Evolutionary conservation across 2,797 vertebrate genomes (phyloP).

Genomic region (Huso huso): DNA sequence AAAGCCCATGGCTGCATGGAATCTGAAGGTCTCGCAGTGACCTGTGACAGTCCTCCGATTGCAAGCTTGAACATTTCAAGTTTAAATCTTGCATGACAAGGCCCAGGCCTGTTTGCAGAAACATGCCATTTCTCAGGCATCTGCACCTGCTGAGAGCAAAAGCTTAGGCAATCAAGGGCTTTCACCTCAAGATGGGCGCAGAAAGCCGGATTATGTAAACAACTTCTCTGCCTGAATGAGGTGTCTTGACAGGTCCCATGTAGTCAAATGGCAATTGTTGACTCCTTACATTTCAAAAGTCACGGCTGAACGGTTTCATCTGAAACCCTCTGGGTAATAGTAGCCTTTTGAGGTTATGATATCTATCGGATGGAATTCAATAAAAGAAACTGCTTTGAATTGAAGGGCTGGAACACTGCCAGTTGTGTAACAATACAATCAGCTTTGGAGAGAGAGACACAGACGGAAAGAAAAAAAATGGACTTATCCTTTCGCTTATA

Average conservation of each 20-base stretch:
- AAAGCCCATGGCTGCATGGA: constrained; percentile 21
- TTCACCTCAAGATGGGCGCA: constrained; percentile 22
- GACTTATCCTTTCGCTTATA: constrained; percentile 38
- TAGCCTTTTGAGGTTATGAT: constrained; percentile 74
- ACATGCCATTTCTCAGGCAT: constrained; percentile 14
- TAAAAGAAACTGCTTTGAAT: constrained; percentile 64
- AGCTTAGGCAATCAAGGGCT: constrained; percentile 26
- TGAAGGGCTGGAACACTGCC: constrained; percentile 56
- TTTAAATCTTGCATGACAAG: constrained; percentile 29
- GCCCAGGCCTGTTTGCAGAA: constrained; percentile 12
- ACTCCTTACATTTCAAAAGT: constrained; percentile 50
- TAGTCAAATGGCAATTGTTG: constrained; percentile 53
- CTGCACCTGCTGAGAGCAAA: constrained; percentile 38
- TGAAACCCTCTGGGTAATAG: constrained; percentile 62
- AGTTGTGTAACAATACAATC: constrained; percentile 50
- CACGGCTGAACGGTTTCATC: constrained; percentile 58
- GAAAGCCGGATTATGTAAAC: constrained; percentile 49
- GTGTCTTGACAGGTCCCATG: constrained; percentile 35
- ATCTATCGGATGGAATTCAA: constrained; percentile 69
- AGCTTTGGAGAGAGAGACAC: constrained; percentile 23
- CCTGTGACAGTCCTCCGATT: constrained; percentile 19
- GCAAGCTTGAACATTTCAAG: constrained; percentile 19
- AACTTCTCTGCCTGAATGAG: constrained; percentile 40
- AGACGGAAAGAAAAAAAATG: constrained; percentile 38
- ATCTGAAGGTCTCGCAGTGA: constrained; percentile 17